Percentiles rank a stretch among this genome's conserved stretches.
phyloP scores from a whole-genome alignment of 2,888 invertebrate genomes.

The Hemaris fuciformis region DNA sequence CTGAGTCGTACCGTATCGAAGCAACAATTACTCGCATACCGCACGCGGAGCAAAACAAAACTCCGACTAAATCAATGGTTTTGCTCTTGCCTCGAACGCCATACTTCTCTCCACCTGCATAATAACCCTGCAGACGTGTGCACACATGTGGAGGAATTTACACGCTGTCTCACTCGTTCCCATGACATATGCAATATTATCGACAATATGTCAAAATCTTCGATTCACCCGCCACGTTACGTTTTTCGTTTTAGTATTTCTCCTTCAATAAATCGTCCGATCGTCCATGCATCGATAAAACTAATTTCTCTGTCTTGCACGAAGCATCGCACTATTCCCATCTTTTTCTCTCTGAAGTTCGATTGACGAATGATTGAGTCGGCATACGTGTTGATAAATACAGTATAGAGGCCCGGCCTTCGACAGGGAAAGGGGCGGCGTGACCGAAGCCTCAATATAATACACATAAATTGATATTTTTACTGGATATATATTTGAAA shows the following conservation, averaged over 20 bases:
- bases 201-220: constrained; percentile 20
- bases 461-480: constrained; percentile 6
- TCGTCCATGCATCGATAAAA: constrained; percentile 14
- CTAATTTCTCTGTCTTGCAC: constrained; percentile 53
- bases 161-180: constrained; percentile 32
- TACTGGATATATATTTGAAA: not conserved
- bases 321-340: constrained; percentile 44
- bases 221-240: constrained; percentile 24
- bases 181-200: constrained; percentile 40
- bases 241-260: constrained; percentile 61
- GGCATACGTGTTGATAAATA: constrained; percentile 54
- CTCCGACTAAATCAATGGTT: constrained; percentile 57
- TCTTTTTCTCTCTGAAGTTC: constrained; percentile 60
- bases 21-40: constrained; percentile 60
- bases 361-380: constrained; percentile 75
- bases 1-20: constrained; percentile 57
- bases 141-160: not conserved
- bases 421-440: constrained; percentile 41
- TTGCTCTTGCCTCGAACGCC: constrained; percentile 51
- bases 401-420: constrained; percentile 52
- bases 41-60: constrained; percentile 60
- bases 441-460: constrained; percentile 29
- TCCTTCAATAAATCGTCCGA: constrained; percentile 55
- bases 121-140: constrained; percentile 3
- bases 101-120: constrained; percentile 39